Conservation (phyloP, 2,113 vertebrate species). For the Colistium nudipinnis region DNA sequence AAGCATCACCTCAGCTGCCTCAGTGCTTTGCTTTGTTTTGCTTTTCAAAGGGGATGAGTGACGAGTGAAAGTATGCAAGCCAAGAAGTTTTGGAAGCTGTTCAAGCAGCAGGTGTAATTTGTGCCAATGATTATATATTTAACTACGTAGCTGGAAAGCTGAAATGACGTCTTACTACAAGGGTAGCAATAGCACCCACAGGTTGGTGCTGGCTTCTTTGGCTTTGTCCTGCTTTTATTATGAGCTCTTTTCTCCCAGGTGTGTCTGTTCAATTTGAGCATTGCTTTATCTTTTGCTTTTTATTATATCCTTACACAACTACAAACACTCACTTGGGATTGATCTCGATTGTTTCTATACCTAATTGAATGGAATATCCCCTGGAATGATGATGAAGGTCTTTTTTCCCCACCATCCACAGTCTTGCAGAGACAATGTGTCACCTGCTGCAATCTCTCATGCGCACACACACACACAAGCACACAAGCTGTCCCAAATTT, state of each 20-base stretch:
- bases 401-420: conserved; percentile 3
- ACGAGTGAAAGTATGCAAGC: background rate
- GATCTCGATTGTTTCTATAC: background rate
- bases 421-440: background rate
- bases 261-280: background rate
- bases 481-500: conserved; percentile 21
- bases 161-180: background rate
- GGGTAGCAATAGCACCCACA: background rate
- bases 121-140: conserved; percentile 1
- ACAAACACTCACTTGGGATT: too few species aligned
- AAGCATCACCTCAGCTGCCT: background rate
- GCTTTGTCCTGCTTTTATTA: background rate
- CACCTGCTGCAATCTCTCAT: conserved; percentile 8
- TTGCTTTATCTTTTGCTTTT: background rate
- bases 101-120: background rate
- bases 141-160: background rate
- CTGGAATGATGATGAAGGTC: background rate
- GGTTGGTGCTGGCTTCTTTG: background rate
- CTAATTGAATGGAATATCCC: too few species aligned
- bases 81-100: conserved; percentile 1
- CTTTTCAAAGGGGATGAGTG: background rate
- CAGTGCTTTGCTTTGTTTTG: too few species aligned
- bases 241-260: background rate
- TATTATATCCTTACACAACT: background rate
- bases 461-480: background rate